Evolutionary conservation across 2,113 vertebrate species (phyloP), one percentile per base, ranked within the genome.

Genomic region (Lutjanus erythropterus): DNA sequence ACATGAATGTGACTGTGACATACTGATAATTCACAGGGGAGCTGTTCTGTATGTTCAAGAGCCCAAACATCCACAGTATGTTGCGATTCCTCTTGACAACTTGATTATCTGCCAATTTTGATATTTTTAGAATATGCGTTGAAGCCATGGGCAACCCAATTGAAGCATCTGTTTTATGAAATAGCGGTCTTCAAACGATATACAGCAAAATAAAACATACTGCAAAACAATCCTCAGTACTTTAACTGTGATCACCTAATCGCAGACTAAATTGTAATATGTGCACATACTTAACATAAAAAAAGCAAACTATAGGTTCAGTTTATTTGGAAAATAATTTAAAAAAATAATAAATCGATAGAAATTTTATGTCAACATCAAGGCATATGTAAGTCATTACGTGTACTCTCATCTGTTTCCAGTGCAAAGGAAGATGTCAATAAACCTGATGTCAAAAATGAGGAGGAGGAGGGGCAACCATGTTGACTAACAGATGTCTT

Each of bases 401-500:
- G 27, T 75, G 41, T 77, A 55, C 21, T 72, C 76, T 85, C 78
- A 68, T 83, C 84, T 79, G 91, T 88, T 88, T 90, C 84, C 87
- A 85, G 61, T 82, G 83, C 61, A 74, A 58, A 62, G 55, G 53
- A 87, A 80, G 71, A 87, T 89, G 89, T 91, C 86, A 90, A 87
- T 75, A 87, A 90, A 86, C 83, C 83, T 87, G 90, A 90, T 85
- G 88, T 88, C 76, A 86, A 74, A 84, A 90, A 77, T 65, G 60
- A 81, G 23, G 78, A 79, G 56, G 59, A 29, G 83, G 15, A n/a
- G 52, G 74, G 77, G 83, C 50, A 59, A 44, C 83, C 75, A 84
- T 89, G 90, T 88, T 90, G 89, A 78, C 73, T 56, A 89, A 83
- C 92, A 93, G 90, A 90, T 93, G 89, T 90, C 88, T 86, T 80